Conservation (phyloP, 2,797 vertebrate genomes). For the Girardinus metallicus region DNA sequence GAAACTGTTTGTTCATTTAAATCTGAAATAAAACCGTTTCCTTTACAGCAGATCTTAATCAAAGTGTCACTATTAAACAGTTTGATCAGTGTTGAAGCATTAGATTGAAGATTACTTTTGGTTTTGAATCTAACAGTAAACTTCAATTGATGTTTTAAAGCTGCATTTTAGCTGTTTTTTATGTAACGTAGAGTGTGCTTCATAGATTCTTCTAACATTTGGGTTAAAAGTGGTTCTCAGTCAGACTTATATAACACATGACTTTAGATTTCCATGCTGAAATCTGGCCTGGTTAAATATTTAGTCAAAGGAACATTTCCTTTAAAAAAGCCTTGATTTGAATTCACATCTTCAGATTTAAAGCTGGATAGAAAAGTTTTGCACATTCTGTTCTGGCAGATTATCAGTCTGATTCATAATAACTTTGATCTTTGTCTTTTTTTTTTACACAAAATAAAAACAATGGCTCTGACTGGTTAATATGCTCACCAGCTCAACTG, state of each 20-base stretch:
- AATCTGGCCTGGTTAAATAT: background rate
- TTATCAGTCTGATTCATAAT: background rate
- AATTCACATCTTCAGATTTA: background rate
- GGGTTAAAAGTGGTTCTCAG: background rate
- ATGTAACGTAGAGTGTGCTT: background rate
- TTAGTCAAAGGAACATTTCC: background rate
- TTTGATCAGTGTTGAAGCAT: background rate
- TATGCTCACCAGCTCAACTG: background rate
- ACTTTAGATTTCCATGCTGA: background rate
- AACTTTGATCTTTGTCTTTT: too few species aligned
- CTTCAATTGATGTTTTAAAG: background rate
- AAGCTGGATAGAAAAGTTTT: background rate
- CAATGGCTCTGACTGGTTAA: background rate
- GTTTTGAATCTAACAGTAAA: background rate
- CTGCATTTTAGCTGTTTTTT: background rate
- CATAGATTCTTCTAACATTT: background rate
- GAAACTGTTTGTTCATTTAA: background rate
- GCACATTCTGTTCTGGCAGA: background rate
- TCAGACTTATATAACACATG: background rate
- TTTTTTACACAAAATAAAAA: background rate
- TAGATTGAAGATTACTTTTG: background rate
- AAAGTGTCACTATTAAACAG: background rate
- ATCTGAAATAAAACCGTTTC: background rate
- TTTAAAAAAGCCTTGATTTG: background rate
- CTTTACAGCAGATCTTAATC: too few species aligned